Evolutionary conservation across 2,888 invertebrate genomes (phyloP), one percentile per base, ranked within the genome.

Genomic region (Koerneria pararmatus): DNA sequence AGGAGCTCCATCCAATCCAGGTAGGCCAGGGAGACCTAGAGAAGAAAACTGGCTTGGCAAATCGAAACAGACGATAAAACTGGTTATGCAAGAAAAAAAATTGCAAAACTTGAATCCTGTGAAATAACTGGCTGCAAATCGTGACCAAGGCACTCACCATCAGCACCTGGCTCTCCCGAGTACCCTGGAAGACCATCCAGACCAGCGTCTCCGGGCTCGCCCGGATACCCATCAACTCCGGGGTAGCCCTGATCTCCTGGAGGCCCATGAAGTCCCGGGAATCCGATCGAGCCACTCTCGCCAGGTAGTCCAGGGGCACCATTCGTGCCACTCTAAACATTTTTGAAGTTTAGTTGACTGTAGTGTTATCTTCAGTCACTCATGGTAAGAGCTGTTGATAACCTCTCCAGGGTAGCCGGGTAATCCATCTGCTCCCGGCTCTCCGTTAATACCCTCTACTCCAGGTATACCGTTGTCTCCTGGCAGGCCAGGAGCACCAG

Each of bases 21-120:
- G 74, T n/a, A 73, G 65, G 65, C 76, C 77, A 22, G 74, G 74
- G 3, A 83, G 80, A 51, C 88, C 88, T 59, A 85, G 83, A 8
- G 46, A 19, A 3, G 8, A 15, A n/a, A 27, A 35, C 37, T 35
- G 11, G 53, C 34, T 19, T 27, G 35, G 1, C n/a, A 15, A 3
- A 58, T n/a, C n/a, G n/a, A n/a, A n/a, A n/a, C n/a, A n/a, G n/a
- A n/a, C n/a, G n/a, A n/a, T n/a, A n/a, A n/a, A n/a, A n/a, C n/a
- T n/a, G n/a, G n/a, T n/a, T n/a, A n/a, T n/a, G n/a, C n/a, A n/a
- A n/a, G n/a, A n/a, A n/a, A n/a, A n/a, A n/a, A n/a, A n/a, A n/a
- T n/a, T n/a, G n/a, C n/a, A n/a, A n/a, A n/a, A n/a, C n/a, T n/a
- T n/a, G n/a, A n/a, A n/a, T n/a, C n/a, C n/a, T n/a, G n/a, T n/a